Evolutionary conservation across 2,888 invertebrate genomes (phyloP).

Genomic region (Oligia fasciuncula): DNA sequence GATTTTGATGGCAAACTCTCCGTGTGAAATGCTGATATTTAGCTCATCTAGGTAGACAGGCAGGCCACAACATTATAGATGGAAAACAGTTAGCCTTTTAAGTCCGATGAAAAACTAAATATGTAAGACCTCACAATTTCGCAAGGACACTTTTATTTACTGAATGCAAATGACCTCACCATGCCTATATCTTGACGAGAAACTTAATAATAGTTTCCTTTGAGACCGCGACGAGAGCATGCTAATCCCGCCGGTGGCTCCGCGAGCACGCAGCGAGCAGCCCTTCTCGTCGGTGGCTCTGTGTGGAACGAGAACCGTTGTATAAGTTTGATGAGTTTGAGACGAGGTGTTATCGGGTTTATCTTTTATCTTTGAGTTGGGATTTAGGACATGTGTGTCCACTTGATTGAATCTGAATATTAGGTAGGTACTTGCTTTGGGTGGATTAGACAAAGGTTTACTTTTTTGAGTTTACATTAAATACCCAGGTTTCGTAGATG

Average conservation of each 20-base stretch:
- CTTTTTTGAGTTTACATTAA: background rate
- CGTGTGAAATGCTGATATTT: background rate
- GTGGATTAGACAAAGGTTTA: too few relatives aligned
- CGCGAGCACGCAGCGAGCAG: slow-evolving; percentile 39
- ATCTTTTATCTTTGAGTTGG: slow-evolving; percentile 26
- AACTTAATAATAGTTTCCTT: slow-evolving; percentile 60
- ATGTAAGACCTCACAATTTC: background rate
- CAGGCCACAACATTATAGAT: background rate
- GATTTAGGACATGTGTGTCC: background rate
- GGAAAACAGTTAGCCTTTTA: background rate
- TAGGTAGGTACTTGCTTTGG: too few relatives aligned
- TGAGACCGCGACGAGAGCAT: slow-evolving; percentile 40
- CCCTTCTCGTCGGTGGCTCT: slow-evolving; percentile 19
- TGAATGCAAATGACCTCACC: slow-evolving; percentile 47
- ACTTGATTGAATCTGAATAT: background rate
- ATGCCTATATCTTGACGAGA: slow-evolving; percentile 31
- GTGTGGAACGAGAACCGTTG: slow-evolving; percentile 10
- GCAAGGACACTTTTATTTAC: slow-evolving; percentile 27
- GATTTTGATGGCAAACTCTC: background rate
- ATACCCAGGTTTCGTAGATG: background rate
- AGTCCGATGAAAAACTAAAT: slow-evolving; percentile 11
- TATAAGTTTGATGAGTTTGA: slow-evolving; percentile 51
- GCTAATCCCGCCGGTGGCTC: slow-evolving; percentile 53
- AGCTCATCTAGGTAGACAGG: too few relatives aligned
- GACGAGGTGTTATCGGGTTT: slow-evolving; percentile 6